A percentile compares a stretch with the other conserved stretches of the same genome.
phyloP scores from a whole-genome alignment of 1,140 invertebrate genomes.

The Anastrepha ludens region DNA sequence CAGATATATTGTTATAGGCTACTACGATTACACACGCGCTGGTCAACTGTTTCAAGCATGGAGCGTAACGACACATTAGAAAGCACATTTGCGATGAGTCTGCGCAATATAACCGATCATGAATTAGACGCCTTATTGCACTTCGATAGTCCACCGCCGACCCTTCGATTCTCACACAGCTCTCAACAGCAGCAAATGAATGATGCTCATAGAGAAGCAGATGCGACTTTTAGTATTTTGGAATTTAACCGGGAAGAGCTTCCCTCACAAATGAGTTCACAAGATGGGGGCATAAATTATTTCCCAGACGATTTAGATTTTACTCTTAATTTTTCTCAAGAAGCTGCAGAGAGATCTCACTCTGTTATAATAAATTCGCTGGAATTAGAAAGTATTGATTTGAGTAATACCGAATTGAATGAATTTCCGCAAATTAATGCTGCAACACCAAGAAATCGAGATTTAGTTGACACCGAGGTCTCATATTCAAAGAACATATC shows the following conservation, averaged over 20 bases:
- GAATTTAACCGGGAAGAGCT: constrained; percentile 26
- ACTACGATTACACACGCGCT: constrained; percentile 59
- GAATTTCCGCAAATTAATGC: not conserved
- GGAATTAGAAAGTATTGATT: not conserved
- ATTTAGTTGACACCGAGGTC: not conserved
- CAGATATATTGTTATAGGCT: constrained; percentile 63
- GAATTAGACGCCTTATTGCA: constrained; percentile 54
- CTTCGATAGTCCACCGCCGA: constrained; percentile 52
- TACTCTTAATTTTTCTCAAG: constrained; percentile 18
- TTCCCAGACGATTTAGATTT: constrained; percentile 20
- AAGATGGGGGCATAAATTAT: not conserved
- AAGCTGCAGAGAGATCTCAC: not conserved
- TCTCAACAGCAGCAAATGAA: not conserved
- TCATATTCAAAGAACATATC: not conserved
- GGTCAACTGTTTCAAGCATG: constrained; percentile 66
- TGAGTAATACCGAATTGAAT: not conserved
- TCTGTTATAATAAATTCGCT: constrained; percentile 2
- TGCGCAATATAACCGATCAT: constrained; percentile 50
- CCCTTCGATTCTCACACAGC: not conserved
- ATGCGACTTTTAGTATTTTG: not conserved
- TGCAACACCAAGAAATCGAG: not conserved
- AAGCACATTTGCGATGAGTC: not conserved
- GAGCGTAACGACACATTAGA: constrained; percentile 61
- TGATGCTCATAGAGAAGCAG: not conserved
- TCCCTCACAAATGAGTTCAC: constrained; percentile 48